These are phyloP conservation scores for Paramuricea clavata DNA, from an alignment of 92 coral and sea anemone genomes.

Conservation along the genomic window DNA sequence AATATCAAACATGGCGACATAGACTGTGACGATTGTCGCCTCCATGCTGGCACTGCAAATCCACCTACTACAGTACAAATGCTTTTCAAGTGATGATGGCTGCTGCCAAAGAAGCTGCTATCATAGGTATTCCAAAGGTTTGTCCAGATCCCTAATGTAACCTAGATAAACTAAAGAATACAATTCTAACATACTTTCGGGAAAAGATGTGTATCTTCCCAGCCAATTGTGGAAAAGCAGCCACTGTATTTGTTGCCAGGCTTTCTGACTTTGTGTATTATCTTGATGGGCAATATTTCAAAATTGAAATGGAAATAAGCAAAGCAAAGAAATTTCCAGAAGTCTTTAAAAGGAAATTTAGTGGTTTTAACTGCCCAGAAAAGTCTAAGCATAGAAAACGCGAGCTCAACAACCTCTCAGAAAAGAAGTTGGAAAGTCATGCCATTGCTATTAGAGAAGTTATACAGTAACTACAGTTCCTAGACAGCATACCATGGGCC, in stretches of 20 bases:
- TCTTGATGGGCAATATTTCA: slow-evolving; percentile 36
- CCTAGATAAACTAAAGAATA: slow-evolving; percentile 23
- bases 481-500: neutral
- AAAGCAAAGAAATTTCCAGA: slow-evolving; percentile 38
- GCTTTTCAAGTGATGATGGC: slow-evolving; percentile 31
- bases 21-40: neutral
- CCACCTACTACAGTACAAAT: neutral
- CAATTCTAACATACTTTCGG: neutral
- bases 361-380: slow-evolving; percentile 56
- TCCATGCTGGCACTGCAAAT: slow-evolving; percentile 2
- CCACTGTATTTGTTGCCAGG: neutral
- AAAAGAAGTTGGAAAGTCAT: slow-evolving; percentile 21
- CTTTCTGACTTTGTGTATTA: slow-evolving; percentile 24
- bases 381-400: slow-evolving; percentile 44
- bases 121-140: neutral
- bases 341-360: slow-evolving; percentile 32
- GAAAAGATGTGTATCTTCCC: slow-evolving; percentile 29
- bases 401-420: slow-evolving; percentile 33
- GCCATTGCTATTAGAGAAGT: slow-evolving; percentile 4
- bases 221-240: slow-evolving; percentile 32
- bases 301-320: slow-evolving; percentile 20
- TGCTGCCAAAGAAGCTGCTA: slow-evolving; percentile 24
- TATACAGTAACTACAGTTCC: slow-evolving; percentile 15
- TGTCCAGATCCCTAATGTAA: slow-evolving; percentile 1
- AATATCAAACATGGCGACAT: slow-evolving; percentile 8